Evolutionary conservation across 2,888 invertebrate species (phyloP).

Genomic region (Branchipolynoe longqiensis): DNA sequence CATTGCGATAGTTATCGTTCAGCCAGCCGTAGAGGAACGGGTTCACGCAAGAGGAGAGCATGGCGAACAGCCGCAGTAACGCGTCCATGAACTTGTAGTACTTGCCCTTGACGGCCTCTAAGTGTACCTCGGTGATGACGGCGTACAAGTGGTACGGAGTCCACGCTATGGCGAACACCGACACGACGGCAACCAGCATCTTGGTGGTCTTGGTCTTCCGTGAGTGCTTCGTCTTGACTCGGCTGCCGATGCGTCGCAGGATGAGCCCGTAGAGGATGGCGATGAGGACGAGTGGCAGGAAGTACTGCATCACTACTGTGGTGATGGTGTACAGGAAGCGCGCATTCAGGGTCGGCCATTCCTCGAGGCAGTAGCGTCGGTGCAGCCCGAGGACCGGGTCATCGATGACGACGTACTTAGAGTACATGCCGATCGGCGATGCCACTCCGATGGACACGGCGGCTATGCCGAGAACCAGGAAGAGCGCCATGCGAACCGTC

Average conservation of each 20-base stretch:
- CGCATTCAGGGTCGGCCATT: constrained; percentile 71
- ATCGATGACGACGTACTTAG: constrained; percentile 67
- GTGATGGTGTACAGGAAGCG: constrained; percentile 75
- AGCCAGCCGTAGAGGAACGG: constrained; percentile 81
- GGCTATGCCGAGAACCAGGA: constrained; percentile 73
- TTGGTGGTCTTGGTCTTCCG: constrained; percentile 73
- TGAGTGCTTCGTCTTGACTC: constrained; percentile 70
- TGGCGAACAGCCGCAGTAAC: constrained; percentile 78
- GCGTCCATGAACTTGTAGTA: constrained; percentile 77
- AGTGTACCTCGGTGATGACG: constrained; percentile 75
- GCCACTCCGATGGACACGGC: constrained; percentile 74
- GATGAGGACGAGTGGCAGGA: constrained; percentile 76
- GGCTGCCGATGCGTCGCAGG: constrained; percentile 73
- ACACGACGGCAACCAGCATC: constrained; percentile 79
- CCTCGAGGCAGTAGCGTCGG: constrained; percentile 74
- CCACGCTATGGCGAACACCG: constrained; percentile 79
- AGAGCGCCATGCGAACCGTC: constrained; percentile 73
- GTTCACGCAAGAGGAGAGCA: constrained; percentile 81
- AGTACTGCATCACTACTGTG: constrained; percentile 76
- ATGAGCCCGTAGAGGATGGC: constrained; percentile 76
- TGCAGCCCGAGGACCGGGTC: constrained; percentile 71
- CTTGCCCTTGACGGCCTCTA: constrained; percentile 67
- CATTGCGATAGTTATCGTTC: constrained; percentile 77
- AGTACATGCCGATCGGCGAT: constrained; percentile 85
- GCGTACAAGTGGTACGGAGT: constrained; percentile 78